Evolutionary conservation across 1,140 invertebrate species (phyloP), one percentile per base, ranked within the genome.

Genomic region (Antheraea pernyi): DNA sequence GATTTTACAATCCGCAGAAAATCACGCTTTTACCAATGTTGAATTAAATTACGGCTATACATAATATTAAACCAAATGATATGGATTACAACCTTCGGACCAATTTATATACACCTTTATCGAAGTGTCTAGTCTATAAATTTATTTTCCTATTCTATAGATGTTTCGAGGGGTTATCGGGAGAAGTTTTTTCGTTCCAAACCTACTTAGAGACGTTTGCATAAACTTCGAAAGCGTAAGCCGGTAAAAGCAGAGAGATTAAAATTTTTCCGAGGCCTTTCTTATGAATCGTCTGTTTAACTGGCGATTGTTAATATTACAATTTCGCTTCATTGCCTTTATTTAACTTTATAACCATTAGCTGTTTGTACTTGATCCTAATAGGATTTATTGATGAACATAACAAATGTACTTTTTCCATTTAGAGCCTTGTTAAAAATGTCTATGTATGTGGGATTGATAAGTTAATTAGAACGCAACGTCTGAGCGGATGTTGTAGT

Each of bases 181-280:
- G 0, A 19, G 18, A 70, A 70, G 68, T 65, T 70, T 70, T 53
- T 69, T 53, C 48, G 19, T 53, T 62, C 36, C 61, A 69, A 36
- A 46, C 60, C 48, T 59, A 59, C 48, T 67, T 67, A 59, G 37
- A 59, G n/a, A 59, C 48, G 48, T 69, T 69, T 69, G 19, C 68
- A 69, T 64, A 69, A 69, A 69, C 39, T 63, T 22, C 61, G 9
- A 36, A 64, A 64, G 42, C 22, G 46, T 18, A 64, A 53, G 61
- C 30, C 59, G 30, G 58, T 69, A 69, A 62, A 69, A 61, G 53
- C 53, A 69, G 19, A 39, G n/a, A 66, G 71, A 72, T 72, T 72
- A 72, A 69, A 69, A 69, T 42, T 69, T 63, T 63, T 39, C 60
- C 37, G 42, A 22, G 39, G 65, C 11, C 22, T 59, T 66, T 59